phyloP scores from a whole-genome alignment of 2,113 vertebrate species.

The Chrysemys picta region DNA sequence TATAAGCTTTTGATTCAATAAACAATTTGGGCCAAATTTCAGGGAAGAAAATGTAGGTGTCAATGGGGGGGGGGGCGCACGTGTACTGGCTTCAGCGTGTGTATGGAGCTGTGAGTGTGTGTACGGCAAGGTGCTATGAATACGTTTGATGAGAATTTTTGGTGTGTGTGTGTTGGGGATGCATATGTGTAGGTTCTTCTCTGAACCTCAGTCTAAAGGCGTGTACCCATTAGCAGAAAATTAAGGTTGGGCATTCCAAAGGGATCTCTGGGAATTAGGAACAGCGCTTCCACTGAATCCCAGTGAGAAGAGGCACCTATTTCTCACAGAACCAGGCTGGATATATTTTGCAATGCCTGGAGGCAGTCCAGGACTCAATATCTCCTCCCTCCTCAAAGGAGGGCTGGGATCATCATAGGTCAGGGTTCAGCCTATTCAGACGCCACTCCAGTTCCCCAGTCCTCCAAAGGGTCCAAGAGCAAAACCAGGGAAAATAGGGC shows the following conservation, averaged over 20 bases:
- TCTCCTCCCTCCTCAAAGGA: background rate
- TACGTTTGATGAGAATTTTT: background rate
- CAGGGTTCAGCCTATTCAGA: background rate
- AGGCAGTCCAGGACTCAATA: background rate
- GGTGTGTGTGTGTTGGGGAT: background rate
- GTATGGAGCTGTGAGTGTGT: background rate
- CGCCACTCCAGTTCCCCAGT: background rate
- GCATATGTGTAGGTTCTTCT: background rate
- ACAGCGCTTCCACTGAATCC: background rate
- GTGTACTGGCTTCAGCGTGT: background rate
- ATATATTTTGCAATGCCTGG: background rate
- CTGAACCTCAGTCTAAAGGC: background rate
- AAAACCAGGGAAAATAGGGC: background rate
- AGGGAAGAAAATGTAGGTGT: background rate
- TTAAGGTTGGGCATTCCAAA: background rate
- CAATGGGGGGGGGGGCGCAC: background rate
- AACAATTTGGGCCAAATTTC: background rate
- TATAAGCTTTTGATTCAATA: background rate
- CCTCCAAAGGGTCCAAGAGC: background rate
- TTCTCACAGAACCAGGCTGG: background rate
- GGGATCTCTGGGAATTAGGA: background rate
- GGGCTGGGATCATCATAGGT: background rate
- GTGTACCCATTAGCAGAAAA: background rate
- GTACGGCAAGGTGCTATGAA: background rate
- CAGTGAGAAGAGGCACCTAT: background rate